Base-by-base conservation (phyloP, 1,140 invertebrate genomes). In the Daktulosphaira vitifoliae region DNA sequence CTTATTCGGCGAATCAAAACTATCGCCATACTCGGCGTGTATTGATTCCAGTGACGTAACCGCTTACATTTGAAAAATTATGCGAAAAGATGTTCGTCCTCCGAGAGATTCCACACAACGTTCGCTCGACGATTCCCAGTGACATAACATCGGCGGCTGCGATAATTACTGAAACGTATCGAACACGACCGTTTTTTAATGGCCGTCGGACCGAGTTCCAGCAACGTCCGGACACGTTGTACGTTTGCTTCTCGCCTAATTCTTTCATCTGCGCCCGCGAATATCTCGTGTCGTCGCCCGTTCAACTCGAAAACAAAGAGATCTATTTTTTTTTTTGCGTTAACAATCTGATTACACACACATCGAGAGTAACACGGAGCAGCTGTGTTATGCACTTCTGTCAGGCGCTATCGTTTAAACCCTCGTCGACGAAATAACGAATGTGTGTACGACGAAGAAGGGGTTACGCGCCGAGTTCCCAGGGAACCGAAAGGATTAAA, bases 401-500 rank as follows among this genome's bases (percentile, higher is more conserved):
- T n/a, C n/a, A n/a, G n/a, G 29, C 29, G 5, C 29, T 5, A 39
- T 29, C 38, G 37, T 54, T 54, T 54, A 38, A 54, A 54, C 52
- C 52, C 52, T 54, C 16, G 22, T 49, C 3, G 4, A 8, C 29
- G 33, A 56, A 56, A 56, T 56, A 42, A 56, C 53, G 53, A 44
- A 44, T 56, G 11, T 38, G 5, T n/a, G n/a, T n/a, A n/a, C n/a
- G n/a, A 3, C 39, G 39, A 4, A 23, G 39, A 62, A 62, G 56
- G 54, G 56, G 42, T 62, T 62, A 62, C 5, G 8, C 8, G 6
- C 1, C 26, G 54, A 59, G 56, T 62, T 62, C 56, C 56, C 56
- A 62, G 56, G 42, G 42, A 48, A 62, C n/a, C 42, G 56, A 62
- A 62, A 62, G 56, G 56, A 62, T 62, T 59, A 59, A 59, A 59